Percentiles rank a stretch among this genome's conserved stretches.
Conservation (phyloP, 1,140 invertebrate genomes). For the Drosophila obscura region DNA sequence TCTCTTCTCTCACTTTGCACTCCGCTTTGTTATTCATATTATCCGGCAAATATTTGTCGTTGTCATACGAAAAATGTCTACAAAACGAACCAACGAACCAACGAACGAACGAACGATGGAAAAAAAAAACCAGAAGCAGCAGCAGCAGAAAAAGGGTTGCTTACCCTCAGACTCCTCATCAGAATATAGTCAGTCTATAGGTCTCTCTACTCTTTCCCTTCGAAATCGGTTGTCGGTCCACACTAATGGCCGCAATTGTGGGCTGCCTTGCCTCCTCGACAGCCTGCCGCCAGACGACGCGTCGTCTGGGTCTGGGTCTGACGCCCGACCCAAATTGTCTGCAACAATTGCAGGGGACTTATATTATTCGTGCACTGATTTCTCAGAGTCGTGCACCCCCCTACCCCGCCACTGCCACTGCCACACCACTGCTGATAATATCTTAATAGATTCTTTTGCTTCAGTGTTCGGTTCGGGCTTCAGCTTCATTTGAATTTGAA, state of each 20-base stretch:
- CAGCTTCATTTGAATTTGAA: conserved; percentile 75
- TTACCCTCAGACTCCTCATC: conserved; percentile 26
- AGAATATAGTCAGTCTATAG: conserved; percentile 13
- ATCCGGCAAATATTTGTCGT: conserved; percentile 81
- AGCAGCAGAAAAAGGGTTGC: conserved; percentile 64
- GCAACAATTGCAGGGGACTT: conserved; percentile 68
- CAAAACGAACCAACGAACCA: conserved; percentile 37
- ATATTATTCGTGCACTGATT: conserved; percentile 56
- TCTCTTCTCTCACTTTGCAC: conserved; percentile 45
- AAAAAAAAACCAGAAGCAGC: conserved; percentile 19
- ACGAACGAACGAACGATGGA: conserved; percentile 19
- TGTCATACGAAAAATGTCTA: conserved; percentile 80
- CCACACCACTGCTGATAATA: conserved; percentile 58
- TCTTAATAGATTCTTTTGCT: conserved; percentile 79
- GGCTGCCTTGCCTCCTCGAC: conserved; percentile 21
- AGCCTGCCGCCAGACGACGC: conserved; percentile 3
- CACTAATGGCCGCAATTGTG: conserved; percentile 80
- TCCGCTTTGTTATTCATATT: conserved; percentile 79
- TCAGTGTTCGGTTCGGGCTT: conserved; percentile 15
- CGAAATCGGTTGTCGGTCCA: conserved; percentile 13
- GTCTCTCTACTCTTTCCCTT: conserved; percentile 4
- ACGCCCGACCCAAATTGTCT: conserved; percentile 70
- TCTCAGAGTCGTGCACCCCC: conserved; percentile 14
- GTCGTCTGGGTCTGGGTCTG: neutral
- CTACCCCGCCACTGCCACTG: neutral